Conservation (phyloP, 2,113 vertebrate species). For the Paraplagusia blochii region DNA sequence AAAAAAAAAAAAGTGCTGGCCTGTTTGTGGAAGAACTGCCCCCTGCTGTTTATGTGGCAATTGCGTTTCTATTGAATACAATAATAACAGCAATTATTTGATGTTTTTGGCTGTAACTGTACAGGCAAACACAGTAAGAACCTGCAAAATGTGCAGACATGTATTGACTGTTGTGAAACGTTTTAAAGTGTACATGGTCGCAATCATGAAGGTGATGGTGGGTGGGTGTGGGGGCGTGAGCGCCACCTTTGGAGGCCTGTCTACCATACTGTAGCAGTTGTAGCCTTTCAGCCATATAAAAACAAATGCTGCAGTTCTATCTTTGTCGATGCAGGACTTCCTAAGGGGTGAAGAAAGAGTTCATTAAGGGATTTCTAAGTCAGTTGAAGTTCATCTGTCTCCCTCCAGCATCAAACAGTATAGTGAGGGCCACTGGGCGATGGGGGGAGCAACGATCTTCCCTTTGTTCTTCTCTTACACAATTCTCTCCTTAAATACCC, state of each 20-base stretch:
- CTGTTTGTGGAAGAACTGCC: slow-evolving; percentile 77
- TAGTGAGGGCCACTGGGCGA: slow-evolving; percentile 48
- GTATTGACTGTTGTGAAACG: slow-evolving; percentile 1
- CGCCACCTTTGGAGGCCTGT: too few relatives aligned
- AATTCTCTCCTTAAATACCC: slow-evolving; percentile 45
- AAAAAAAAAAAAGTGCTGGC: slow-evolving; percentile 81
- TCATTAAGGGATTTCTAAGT: slow-evolving; percentile 71
- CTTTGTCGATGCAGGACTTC: slow-evolving; percentile 39
- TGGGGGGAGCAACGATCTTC: slow-evolving; percentile 29
- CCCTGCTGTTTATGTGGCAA: slow-evolving; percentile 57
- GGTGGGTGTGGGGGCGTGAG: too few relatives aligned
- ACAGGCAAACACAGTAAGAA: background rate
- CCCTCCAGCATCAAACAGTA: slow-evolving; percentile 68
- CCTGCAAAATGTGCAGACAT: slow-evolving; percentile 10
- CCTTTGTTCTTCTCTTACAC: slow-evolving; percentile 47
- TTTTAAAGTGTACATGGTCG: too few relatives aligned
- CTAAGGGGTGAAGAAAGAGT: slow-evolving; percentile 70
- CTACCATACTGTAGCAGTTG: too few relatives aligned
- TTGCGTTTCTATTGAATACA: slow-evolving; percentile 48
- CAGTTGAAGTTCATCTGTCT: slow-evolving; percentile 73
- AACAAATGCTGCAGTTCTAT: slow-evolving; percentile 34
- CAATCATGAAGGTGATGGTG: too few relatives aligned
- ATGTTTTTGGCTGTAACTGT: slow-evolving; percentile 15
- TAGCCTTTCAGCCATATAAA: slow-evolving; percentile 13
- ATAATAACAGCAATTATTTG: slow-evolving; percentile 45